These are phyloP conservation scores for Ernsta delagoae DNA, from an alignment of 2,888 invertebrate genomes.

Conservation along the genomic window DNA sequence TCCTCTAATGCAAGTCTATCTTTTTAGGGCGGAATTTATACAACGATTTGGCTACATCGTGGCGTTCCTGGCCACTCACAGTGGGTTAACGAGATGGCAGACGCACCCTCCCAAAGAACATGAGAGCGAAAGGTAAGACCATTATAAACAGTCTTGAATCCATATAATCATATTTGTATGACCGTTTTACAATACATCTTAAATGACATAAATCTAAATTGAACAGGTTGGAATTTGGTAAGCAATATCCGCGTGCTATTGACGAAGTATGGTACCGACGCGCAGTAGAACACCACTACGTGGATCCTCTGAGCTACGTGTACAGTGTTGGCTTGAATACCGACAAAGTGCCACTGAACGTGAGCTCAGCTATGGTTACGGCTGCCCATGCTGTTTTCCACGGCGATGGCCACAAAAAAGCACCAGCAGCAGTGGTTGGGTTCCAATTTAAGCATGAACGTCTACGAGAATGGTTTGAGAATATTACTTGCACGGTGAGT, in stretches of 20 bases:
- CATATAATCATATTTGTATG: not conserved
- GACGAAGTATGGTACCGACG: conserved; percentile 96
- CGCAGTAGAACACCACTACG: conserved; percentile 93
- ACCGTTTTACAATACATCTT: too few relatives aligned
- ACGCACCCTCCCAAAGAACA: conserved; percentile 83
- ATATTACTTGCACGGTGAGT: conserved; percentile 90
- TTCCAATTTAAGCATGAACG: conserved; percentile 93
- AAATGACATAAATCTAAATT: too few relatives aligned
- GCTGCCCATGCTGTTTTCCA: conserved; percentile 94
- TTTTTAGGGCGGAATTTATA: conserved; percentile 90
- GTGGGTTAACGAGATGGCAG: conserved; percentile 95
- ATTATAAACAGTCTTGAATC: not conserved
- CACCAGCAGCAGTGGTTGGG: conserved; percentile 89
- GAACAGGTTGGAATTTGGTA: conserved; percentile 88
- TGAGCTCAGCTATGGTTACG: conserved; percentile 90
- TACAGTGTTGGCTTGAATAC: conserved; percentile 83
- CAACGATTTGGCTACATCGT: conserved; percentile 93
- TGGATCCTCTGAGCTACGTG: conserved; percentile 91
- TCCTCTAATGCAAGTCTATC: too few relatives aligned
- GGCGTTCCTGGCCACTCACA: conserved; percentile 95
- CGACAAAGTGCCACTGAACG: conserved; percentile 77
- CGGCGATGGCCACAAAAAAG: conserved; percentile 83
- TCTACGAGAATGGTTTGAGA: conserved; percentile 90
- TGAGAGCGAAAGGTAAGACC: conserved; percentile 67
- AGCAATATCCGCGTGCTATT: conserved; percentile 90